Evolutionary conservation across 2,888 invertebrate species (phyloP).

Genomic region (Cheilosia vernalis): DNA sequence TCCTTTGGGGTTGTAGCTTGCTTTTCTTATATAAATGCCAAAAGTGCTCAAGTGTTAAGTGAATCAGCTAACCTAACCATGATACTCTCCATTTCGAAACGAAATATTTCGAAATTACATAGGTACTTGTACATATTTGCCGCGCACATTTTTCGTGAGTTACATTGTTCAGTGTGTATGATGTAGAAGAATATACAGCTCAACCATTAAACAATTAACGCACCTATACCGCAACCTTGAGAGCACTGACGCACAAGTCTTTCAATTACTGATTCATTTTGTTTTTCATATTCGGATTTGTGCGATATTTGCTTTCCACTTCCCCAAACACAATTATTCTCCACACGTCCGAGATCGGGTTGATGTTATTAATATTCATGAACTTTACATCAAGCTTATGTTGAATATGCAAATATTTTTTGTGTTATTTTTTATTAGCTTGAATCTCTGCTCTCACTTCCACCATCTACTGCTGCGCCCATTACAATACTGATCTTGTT

Average conservation of each 20-base stretch:
- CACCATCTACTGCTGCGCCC: background rate
- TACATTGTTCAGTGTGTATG: no score
- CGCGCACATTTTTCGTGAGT: no score
- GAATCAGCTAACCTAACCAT: no score
- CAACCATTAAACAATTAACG: slow-evolving; percentile 11
- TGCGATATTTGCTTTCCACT: slow-evolving; percentile 48
- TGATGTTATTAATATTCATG: slow-evolving; percentile 67
- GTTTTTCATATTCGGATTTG: slow-evolving; percentile 15
- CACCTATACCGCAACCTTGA: slow-evolving; percentile 29
- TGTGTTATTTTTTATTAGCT: slow-evolving; percentile 11
- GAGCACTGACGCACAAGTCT: background rate
- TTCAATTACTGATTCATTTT: background rate
- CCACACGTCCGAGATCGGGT: slow-evolving; percentile 44
- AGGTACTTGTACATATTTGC: no score
- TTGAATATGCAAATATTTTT: no score
- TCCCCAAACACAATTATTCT: slow-evolving; percentile 48
- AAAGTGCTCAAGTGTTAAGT: no score
- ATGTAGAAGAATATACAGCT: background rate
- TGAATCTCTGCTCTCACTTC: slow-evolving; percentile 26
- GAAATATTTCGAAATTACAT: no score
- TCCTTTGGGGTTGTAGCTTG: no score
- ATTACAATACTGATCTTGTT: slow-evolving; percentile 17
- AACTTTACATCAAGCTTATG: slow-evolving; percentile 19
- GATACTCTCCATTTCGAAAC: no score
- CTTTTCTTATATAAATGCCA: no score